These are phyloP conservation scores for Periophthalmus modestus DNA, from an alignment of 2,113 vertebrate genomes.

Conservation along the genomic window DNA sequence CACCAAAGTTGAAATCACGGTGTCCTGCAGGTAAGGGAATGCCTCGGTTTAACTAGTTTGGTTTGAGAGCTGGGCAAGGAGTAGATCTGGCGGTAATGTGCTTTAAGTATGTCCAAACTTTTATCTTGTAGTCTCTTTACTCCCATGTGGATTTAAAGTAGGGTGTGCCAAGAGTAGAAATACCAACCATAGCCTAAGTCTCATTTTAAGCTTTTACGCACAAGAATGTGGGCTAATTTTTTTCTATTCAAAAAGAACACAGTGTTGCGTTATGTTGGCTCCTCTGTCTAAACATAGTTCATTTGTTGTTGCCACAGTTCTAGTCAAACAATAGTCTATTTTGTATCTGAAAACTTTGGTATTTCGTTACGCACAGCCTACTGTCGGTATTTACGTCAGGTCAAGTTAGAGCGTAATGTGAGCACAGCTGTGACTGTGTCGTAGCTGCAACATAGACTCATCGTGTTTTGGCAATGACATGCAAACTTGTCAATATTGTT, in stretches of 20 bases:
- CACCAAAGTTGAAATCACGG: constrained; percentile 91
- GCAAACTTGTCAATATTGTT: not conserved
- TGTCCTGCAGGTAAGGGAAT: constrained; percentile 88
- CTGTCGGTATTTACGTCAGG: not conserved
- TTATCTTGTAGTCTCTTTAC: not conserved
- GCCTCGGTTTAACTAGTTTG: not conserved
- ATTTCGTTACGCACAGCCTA: no score
- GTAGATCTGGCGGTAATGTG: not conserved
- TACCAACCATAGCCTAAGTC: not conserved
- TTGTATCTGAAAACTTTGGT: not conserved
- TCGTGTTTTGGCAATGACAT: not conserved
- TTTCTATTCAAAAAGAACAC: not conserved
- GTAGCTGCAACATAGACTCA: not conserved
- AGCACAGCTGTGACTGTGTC: not conserved
- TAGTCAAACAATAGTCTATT: not conserved
- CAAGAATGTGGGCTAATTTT: not conserved
- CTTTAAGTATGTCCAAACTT: constrained; percentile 31
- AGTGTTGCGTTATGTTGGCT: not conserved
- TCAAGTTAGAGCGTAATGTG: not conserved
- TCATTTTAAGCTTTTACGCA: not conserved
- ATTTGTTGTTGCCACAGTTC: not conserved
- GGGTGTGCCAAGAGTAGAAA: not conserved
- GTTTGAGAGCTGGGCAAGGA: not conserved
- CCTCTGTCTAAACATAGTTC: not conserved
- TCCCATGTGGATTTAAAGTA: not conserved